A percentile compares a stretch with the other conserved stretches of the same genome.
Conservation (phyloP, 2,113 vertebrate species). For the Thalassarche chlororhynchos region DNA sequence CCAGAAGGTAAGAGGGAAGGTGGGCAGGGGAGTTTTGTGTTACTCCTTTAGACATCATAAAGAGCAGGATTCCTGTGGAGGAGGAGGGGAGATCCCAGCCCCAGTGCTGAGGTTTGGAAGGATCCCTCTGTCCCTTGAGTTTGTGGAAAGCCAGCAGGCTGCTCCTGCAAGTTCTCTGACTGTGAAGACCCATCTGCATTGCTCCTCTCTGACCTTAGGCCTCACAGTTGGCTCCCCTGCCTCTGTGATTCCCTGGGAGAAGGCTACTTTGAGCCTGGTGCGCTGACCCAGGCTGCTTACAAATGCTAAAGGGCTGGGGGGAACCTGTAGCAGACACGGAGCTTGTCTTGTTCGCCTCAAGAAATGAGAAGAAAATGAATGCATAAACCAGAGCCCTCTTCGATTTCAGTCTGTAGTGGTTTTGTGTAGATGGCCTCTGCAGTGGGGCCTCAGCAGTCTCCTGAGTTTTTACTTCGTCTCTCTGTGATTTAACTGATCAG, state of each 20-base stretch:
- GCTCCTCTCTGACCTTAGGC: neutral
- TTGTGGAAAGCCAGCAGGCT: neutral
- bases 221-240: neutral
- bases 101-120: neutral
- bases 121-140: neutral
- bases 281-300: neutral
- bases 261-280: neutral
- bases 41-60: rapidly evolving
- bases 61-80: neutral
- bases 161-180: neutral
- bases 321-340: neutral
- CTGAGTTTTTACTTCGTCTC: neutral
- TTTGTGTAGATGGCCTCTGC: neutral
- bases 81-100: neutral
- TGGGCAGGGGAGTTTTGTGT: too few relatives aligned
- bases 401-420: neutral
- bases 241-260: neutral
- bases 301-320: neutral
- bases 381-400: neutral
- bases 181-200: neutral
- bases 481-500: neutral
- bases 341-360: neutral
- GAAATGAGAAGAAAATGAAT: neutral
- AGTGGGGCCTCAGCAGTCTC: neutral
- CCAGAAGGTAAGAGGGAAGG: neutral